Evolutionary conservation across 1,140 invertebrate species (phyloP), one percentile per base, ranked within the genome.

Genomic region (Metopolophium dirhodum): DNA sequence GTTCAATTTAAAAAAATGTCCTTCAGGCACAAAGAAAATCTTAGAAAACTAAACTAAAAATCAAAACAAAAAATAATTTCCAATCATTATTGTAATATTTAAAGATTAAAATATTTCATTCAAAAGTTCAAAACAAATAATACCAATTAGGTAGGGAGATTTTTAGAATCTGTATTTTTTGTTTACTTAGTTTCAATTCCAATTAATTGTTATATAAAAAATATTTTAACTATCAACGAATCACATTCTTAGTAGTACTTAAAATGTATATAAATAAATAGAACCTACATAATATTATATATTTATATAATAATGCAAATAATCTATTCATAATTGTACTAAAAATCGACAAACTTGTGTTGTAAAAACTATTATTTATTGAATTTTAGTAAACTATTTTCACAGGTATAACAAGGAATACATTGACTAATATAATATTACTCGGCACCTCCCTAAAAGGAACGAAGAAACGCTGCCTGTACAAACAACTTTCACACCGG

Each of bases 1-100:
- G 35, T 30, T 51, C 41, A 57, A 41, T 89, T 30, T n/a, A 6
- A 61, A 91, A 77, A 77, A 77, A 47, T 47, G 90, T 91, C 90
- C 90, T 91, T 91, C 90, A 7, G 22, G 30, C 3, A 91, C 26
- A 77, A 91, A 82, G 22, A 77, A 82, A 91, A 91, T 68, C 37
- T 30, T n/a, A 1, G 1, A 91, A 77, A 22, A 77, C 41, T 14
- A 20, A 49, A 49, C 8, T 47, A 54, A 26, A 41, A 91, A 82
- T 47, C 61, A 35, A 7, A 30, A 47, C 14, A 86, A 26, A 0
- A 45, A 45, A 37, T 37, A 37, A 37, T 47, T 86, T 86, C 11
- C 83, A 86, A 86, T 41, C 0, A 45, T 86, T 30, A 47, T 4
- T 30, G 14, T 14, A 45, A 18, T 86, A 47, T 18, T 85, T 23